phyloP scores from a whole-genome alignment of 37 sponge, comb jelly and placozoan genomes.

The Amphimedon queenslandica region DNA sequence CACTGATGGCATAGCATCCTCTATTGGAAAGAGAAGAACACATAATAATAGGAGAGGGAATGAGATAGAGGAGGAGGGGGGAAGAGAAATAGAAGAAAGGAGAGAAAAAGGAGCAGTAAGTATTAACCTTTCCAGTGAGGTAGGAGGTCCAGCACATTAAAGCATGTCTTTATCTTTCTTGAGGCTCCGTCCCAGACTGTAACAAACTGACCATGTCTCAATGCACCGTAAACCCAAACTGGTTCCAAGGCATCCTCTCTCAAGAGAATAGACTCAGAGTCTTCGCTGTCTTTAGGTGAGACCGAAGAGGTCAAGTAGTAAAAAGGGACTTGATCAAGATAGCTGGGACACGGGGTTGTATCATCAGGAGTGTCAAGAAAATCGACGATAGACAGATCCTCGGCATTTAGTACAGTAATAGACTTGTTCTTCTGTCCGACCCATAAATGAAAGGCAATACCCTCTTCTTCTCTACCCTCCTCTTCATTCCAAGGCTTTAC shows the following conservation, averaged over 20 bases:
- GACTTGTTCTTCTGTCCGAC: conserved; percentile 56
- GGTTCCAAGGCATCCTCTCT: background rate
- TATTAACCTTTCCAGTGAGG: conserved; percentile 15
- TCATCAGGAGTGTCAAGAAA: conserved; percentile 35
- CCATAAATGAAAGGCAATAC: conserved; percentile 55
- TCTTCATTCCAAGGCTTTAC: conserved; percentile 5
- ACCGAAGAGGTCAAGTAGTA: conserved; percentile 31
- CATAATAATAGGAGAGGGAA: background rate
- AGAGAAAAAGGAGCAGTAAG: background rate
- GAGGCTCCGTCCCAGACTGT: conserved; percentile 40
- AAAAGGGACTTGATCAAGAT: conserved; percentile 36
- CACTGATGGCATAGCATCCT: background rate
- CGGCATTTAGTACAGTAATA: conserved; percentile 49
- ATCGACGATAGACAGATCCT: conserved; percentile 14
- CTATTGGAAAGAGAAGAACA: background rate
- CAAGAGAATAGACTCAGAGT: background rate
- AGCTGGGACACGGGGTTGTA: conserved; percentile 33
- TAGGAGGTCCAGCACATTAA: conserved; percentile 24
- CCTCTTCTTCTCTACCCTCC: background rate
- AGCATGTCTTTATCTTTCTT: conserved; percentile 13
- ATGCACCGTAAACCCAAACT: conserved; percentile 50
- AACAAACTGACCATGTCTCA: conserved; percentile 58
- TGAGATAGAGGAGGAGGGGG: background rate
- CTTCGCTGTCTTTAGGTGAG: background rate
- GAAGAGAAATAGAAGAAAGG: background rate